A percentile compares a stretch with the other conserved stretches of the same genome.
Conservation (phyloP, 2,888 invertebrate genomes). For the Drosophila barbarae region DNA sequence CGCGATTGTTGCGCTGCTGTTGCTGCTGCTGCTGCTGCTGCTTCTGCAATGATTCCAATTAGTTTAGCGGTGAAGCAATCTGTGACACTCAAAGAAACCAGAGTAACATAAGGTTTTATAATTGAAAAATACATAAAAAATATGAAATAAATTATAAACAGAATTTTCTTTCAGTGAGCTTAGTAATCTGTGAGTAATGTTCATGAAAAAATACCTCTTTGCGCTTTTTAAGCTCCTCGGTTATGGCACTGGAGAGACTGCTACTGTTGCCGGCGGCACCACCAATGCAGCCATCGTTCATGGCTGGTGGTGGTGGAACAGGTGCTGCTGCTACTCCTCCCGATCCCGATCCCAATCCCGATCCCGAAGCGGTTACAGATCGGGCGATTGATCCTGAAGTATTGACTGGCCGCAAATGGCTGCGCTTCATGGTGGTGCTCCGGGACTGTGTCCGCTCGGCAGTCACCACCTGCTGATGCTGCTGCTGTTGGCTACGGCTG, state of each 20-base stretch:
- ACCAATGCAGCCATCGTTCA: slow-evolving; percentile 68
- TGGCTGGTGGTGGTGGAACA: slow-evolving; percentile 37
- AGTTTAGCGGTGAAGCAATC: slow-evolving; percentile 24
- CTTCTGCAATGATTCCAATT: slow-evolving; percentile 56
- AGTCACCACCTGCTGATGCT: neutral
- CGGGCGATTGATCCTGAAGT: neutral
- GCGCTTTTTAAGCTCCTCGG: slow-evolving; percentile 85
- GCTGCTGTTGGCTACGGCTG: slow-evolving; percentile 1
- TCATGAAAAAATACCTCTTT: slow-evolving; percentile 81
- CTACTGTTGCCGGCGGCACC: slow-evolving; percentile 72
- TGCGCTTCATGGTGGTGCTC: slow-evolving; percentile 53
- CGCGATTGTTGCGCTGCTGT: slow-evolving; percentile 49
- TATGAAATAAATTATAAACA: neutral
- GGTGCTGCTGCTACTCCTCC: slow-evolving; percentile 18
- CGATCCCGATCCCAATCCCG: neutral
- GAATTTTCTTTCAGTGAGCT: neutral
- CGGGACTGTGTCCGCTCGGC: slow-evolving; percentile 22
- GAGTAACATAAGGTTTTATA: neutral
- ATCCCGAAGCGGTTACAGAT: neutral
- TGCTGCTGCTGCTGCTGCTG: slow-evolving; percentile 44
- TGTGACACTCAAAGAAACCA: neutral
- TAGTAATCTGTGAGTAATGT: neutral
- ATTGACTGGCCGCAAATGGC: slow-evolving; percentile 30
- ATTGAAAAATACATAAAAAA: neutral
- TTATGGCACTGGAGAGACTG: slow-evolving; percentile 85